These are phyloP conservation scores for Ischnura elegans DNA, from an alignment of 2,888 invertebrate genomes.

Conservation along the genomic window DNA sequence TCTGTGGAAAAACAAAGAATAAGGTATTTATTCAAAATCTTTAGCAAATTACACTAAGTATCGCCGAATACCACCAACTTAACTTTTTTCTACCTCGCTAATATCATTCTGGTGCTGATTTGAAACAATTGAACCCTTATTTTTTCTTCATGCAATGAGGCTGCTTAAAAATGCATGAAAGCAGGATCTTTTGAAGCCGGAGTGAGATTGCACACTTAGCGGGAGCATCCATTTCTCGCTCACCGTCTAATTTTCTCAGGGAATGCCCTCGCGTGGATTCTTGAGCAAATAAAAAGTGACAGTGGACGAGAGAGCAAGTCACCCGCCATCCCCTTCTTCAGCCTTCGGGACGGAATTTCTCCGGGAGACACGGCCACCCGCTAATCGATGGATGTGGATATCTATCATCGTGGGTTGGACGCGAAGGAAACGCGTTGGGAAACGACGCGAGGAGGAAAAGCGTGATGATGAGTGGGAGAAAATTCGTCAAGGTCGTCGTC, in stretches of 20 bases:
- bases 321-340: neutral
- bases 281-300: constrained; percentile 13
- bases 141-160: neutral
- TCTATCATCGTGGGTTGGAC: neutral
- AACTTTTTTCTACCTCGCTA: no score
- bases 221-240: neutral
- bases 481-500: neutral
- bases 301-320: neutral
- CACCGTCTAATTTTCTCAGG: neutral
- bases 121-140: no score
- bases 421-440: neutral
- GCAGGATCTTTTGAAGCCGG: neutral
- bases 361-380: neutral
- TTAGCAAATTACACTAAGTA: no score
- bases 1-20: no score
- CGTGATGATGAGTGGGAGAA: neutral
- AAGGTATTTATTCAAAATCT: no score
- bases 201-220: neutral
- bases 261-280: neutral
- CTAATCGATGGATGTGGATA: neutral
- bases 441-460: neutral
- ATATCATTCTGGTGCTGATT: no score
- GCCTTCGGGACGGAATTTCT: neutral
- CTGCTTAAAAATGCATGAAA: neutral
- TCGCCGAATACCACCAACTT: no score